A percentile compares a stretch with the other conserved stretches of the same genome.
Evolutionary conservation across 1,140 invertebrate species (phyloP).

Genomic region (Panulirus ornatus): DNA sequence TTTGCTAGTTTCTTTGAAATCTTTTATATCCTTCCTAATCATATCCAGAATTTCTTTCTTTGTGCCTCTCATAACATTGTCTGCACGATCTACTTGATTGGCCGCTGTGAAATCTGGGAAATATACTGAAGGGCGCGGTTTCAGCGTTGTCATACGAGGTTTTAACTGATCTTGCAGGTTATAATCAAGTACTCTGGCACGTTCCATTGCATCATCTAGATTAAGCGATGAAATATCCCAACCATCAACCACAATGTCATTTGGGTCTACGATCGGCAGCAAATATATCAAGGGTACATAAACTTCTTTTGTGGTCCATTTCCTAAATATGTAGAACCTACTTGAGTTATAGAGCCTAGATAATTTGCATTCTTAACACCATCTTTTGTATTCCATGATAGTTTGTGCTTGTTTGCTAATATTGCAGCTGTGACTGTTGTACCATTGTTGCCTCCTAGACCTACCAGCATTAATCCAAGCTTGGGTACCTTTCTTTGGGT

Average conservation of each 20-base stretch:
- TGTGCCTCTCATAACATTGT: constrained; percentile 85
- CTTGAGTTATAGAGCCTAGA: constrained; percentile 93
- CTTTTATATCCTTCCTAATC: constrained; percentile 80
- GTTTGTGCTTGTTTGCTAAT: constrained; percentile 86
- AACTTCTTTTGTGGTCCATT: constrained; percentile 77
- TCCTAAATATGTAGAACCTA: constrained; percentile 91
- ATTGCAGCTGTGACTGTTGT: constrained; percentile 94
- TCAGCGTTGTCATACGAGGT: constrained; percentile 85
- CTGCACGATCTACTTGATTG: constrained; percentile 91
- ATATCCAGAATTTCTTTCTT: constrained; percentile 77
- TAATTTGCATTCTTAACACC: constrained; percentile 90
- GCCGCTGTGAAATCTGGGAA: constrained; percentile 96
- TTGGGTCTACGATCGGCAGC: constrained; percentile 93
- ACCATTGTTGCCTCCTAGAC: constrained; percentile 97
- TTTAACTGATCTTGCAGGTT: constrained; percentile 84
- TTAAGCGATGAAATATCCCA: constrained; percentile 96
- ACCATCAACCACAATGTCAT: constrained; percentile 92
- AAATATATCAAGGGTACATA: constrained; percentile 81
- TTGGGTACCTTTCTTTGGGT: constrained; percentile 79
- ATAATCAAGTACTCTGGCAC: constrained; percentile 84
- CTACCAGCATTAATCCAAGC: constrained; percentile 94
- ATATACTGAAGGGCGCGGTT: constrained; percentile 92
- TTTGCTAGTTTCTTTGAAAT: constrained; percentile 80
- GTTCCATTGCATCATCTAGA: constrained; percentile 89
- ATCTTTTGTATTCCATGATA: constrained; percentile 91